Conservation (phyloP, 1,140 invertebrate species). For the Drusus annulatus region DNA sequence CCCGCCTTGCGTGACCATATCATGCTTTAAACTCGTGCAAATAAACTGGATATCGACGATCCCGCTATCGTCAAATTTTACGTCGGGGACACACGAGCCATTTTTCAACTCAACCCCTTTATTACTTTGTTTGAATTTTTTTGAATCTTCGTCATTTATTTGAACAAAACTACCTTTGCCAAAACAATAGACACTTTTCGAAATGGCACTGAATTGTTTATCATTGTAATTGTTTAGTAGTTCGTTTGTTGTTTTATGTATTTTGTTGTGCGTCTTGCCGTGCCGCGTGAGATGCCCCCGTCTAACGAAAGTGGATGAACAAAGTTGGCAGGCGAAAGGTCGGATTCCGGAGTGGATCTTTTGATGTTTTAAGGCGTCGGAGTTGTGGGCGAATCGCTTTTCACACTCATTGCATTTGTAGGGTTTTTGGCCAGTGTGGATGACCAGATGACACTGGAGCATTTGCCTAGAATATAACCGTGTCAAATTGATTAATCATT, state of each 20-base stretch:
- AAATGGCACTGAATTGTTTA: neutral
- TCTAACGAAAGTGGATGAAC: conserved; percentile 13
- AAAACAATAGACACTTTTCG: neutral
- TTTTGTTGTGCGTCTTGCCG: neutral
- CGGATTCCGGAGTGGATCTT: conserved; percentile 16
- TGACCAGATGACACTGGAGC: neutral
- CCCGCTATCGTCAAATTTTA: neutral
- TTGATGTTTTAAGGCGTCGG: conserved; percentile 19
- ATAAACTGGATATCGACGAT: conserved; percentile 2
- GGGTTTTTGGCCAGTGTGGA: conserved; percentile 11
- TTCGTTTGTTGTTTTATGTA: neutral
- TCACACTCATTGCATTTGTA: conserved; percentile 21
- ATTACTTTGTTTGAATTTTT: neutral
- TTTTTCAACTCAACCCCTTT: neutral
- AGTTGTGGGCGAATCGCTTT: conserved; percentile 13
- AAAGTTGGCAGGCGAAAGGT: conserved; percentile 14
- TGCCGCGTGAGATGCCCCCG: conserved; percentile 23
- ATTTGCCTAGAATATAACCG: conserved; percentile 11
- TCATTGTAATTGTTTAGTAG: neutral
- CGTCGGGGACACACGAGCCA: neutral
- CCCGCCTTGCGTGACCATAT: neutral
- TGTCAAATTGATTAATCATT: no score
- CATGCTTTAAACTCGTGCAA: neutral
- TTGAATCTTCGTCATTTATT: neutral
- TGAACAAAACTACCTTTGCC: neutral